Percentiles rank a stretch among this genome's conserved stretches.
phyloP scores from a whole-genome alignment of 2,888 invertebrate species.

The Conomelus anceps region DNA sequence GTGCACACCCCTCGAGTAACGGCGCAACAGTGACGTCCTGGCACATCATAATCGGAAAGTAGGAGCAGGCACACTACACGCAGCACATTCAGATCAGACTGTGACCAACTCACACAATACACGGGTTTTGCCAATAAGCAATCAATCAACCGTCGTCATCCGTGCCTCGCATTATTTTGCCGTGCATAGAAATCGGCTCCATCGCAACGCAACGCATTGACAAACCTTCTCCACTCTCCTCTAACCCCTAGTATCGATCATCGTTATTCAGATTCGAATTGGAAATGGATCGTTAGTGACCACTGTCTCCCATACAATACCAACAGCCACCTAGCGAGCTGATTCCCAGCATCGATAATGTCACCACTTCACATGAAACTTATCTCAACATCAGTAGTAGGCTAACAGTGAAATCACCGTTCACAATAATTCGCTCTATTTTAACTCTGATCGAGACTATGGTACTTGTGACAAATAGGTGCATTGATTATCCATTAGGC shows the following conservation, averaged over 20 bases:
- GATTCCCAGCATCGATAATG: not conserved
- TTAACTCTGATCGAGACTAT: not conserved
- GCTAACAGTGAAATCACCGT: not conserved
- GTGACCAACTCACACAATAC: not conserved
- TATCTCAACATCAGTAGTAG: not conserved
- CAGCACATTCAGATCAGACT: not conserved
- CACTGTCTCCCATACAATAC: not conserved
- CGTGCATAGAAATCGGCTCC: not conserved
- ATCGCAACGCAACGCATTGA: not conserved
- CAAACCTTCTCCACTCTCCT: too few species aligned
- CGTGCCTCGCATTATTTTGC: not conserved
- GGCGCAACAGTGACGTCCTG: not conserved
- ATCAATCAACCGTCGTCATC: not conserved
- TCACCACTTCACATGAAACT: not conserved
- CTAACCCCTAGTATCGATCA: not conserved
- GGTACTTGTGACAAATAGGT: not conserved
- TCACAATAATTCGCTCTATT: not conserved
- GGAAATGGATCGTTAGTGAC: not conserved
- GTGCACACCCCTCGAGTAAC: too few species aligned
- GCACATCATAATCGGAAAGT: not conserved
- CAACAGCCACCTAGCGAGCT: not conserved
- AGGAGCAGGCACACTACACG: not conserved
- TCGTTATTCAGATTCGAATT: not conserved
- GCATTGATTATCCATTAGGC: not conserved
- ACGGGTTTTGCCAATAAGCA: not conserved